phyloP scores from a whole-genome alignment of 2,888 invertebrate species.

The Apotomis betuletana region DNA sequence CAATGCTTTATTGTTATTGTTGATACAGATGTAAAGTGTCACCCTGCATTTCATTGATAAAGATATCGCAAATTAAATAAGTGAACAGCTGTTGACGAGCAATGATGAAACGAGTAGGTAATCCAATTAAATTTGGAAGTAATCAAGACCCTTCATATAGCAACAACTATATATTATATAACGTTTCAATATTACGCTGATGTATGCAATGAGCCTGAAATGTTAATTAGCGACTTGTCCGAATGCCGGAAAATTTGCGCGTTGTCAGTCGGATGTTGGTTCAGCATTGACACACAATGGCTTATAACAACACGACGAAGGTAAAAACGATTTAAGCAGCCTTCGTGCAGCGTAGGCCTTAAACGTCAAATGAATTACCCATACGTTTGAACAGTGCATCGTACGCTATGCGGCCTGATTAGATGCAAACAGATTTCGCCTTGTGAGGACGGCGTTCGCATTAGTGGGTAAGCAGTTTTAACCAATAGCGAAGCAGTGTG shows the following conservation, averaged over 20 bases:
- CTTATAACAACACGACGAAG: constrained; percentile 65
- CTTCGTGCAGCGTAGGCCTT: constrained; percentile 60
- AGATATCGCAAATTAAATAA: constrained; percentile 4
- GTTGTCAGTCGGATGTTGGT: constrained; percentile 57
- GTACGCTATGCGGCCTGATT: constrained; percentile 47
- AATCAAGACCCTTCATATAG: background rate
- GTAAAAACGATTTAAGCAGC: constrained; percentile 68
- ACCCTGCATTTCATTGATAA: background rate
- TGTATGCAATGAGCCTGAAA: constrained; percentile 15
- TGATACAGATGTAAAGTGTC: constrained; percentile 8
- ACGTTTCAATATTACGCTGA: background rate
- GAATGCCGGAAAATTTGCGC: constrained; percentile 32
- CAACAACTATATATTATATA: background rate
- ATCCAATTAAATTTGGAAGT: background rate
- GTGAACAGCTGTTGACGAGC: background rate
- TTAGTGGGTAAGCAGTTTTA: constrained; percentile 18
- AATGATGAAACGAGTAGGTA: background rate
- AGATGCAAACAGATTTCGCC: constrained; percentile 49
- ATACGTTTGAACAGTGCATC: constrained; percentile 51
- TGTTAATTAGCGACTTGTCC: constrained; percentile 15
- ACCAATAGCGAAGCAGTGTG: constrained; percentile 22
- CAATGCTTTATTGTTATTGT: constrained; percentile 1
- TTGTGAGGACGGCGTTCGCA: constrained; percentile 43
- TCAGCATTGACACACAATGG: constrained; percentile 67
- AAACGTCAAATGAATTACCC: constrained; percentile 60